phyloP scores from a whole-genome alignment of 2,113 vertebrate species.

The Probosciger aterrimus region DNA sequence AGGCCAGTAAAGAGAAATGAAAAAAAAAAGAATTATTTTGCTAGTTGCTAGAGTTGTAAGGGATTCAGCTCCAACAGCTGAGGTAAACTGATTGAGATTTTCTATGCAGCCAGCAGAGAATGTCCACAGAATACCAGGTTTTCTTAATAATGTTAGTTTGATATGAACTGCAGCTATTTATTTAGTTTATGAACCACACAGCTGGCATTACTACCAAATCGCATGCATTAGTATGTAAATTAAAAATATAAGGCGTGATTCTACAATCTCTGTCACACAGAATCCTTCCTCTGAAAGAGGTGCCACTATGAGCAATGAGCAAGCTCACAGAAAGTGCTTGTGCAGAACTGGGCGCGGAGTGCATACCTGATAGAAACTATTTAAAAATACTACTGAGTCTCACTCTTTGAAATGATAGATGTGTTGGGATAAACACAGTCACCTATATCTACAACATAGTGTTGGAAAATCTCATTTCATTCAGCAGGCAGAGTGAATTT shows the following conservation, averaged over 20 bases:
- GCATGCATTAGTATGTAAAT: constrained; percentile 21
- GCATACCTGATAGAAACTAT: neutral
- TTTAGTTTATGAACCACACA: constrained; percentile 12
- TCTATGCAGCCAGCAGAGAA: neutral
- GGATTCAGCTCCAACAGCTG: neutral
- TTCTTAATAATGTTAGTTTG: neutral
- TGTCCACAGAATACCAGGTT: neutral
- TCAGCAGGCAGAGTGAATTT: neutral
- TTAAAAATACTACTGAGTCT: neutral
- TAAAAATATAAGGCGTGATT: neutral
- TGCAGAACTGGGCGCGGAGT: accelerated
- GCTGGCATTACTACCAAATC: neutral
- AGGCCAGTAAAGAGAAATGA: constrained; percentile 30
- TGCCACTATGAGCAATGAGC: neutral
- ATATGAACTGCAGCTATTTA: constrained; percentile 35
- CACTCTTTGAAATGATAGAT: neutral
- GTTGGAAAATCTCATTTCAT: constrained; percentile 30
- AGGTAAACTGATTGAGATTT: constrained; percentile 48
- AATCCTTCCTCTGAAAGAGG: neutral
- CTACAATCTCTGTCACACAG: neutral
- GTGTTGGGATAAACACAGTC: constrained; percentile 29
- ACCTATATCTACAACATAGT: neutral
- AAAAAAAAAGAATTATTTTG: neutral
- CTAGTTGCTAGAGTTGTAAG: neutral
- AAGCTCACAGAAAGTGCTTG: neutral